Evolutionary conservation across 2,113 vertebrate species (phyloP), one percentile per base, ranked within the genome.

Genomic region (Austrofundulus limnaeus): DNA sequence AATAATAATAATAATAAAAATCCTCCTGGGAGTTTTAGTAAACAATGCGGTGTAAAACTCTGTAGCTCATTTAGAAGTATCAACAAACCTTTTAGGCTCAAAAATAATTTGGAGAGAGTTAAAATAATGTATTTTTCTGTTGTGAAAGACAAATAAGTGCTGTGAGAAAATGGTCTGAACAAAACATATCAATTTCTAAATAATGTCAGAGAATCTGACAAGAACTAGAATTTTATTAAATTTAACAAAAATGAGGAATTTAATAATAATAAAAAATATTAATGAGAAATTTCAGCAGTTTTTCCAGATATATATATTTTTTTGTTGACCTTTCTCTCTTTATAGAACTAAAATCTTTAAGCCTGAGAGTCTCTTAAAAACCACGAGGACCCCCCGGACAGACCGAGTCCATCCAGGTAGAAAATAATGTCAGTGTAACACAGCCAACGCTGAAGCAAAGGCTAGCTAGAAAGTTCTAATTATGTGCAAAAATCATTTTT

Each of bases 401-500:
- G 24, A 65, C 15, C 9, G 15, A 31, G 19, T 75, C 60, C 38
- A 37, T 21, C n/a, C 19, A 9, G 42, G 66, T 70, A 38, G 38
- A 23, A 21, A 46, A 46, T 41, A 3, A 7, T 50, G 52, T 78
- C 57, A 77, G 62, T 74, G 70, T 68, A 79, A 76, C 15, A 45
- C 37, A 69, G 74, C 78, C 73, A 6, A 21, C 68, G 78, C 72
- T 41, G 52, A 51, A 59, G 61, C 57, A 80, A 57, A 63, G 77
- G 78, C 73, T 68, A 72, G 37, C 57, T 68, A 59, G 5, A 59
- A 23, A n/a, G 14, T 41, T 77, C 41, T 73, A 75, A 73, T 84
- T 20, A 80, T 88, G 87, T 84, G 87, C 78, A 88, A 87, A 85
- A 80, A 61, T 58, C 7, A 7, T 28, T 4, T 28, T 28, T 28